Base-by-base conservation (phyloP, 1,140 invertebrate genomes). In the Lineus longissimus region DNA sequence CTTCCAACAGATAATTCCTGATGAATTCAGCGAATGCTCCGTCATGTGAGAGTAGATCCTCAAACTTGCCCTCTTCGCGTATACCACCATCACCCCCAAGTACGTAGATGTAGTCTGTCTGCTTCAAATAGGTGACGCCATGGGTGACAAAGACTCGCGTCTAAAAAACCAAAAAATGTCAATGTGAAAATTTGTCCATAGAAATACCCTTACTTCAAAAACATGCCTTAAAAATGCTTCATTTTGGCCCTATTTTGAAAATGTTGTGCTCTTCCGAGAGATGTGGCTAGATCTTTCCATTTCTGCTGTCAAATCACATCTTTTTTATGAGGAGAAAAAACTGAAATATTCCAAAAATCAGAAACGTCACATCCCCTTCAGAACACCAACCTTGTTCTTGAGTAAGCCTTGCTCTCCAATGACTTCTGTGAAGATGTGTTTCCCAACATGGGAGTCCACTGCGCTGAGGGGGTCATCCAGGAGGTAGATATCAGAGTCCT, bases 91-190 rank as follows among this genome's bases (percentile, higher is more conserved):
- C 72, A 71, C 92, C 86, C 71, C 90, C 90, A 62, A 96, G 74
- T 1, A 95, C 93, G 68, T 94, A 81, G 59, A 97, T 94, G 66
- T 91, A 86, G 82, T 96, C 92, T 0, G 91, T 89, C 75, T 94
- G 87, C 0, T 91, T 89, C 67, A 97, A 83, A 76, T 92, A 94
- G 0, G 91, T 91, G 45, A 96, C 91, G 66, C 91, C 90, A 76
- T 96, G 93, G 0, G 93, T 96, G 19, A 95, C 92, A 56, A 95
- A 84, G 23, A 96, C 75, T 64, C 92, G 84, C 0, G 92, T 94
- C 82, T 85, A 43, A 59, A 61, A 58, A 43, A 60, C 17, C 15
- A 55, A 33, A 58, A 31, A 15, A 13, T 7, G 33, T 4, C 33
- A 7, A 36, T 36, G 4, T 36, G 6, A 4, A 36, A 36, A 36